Evolutionary conservation across 2,888 invertebrate genomes (phyloP).

Genomic region (Metopia argyrocephala): DNA sequence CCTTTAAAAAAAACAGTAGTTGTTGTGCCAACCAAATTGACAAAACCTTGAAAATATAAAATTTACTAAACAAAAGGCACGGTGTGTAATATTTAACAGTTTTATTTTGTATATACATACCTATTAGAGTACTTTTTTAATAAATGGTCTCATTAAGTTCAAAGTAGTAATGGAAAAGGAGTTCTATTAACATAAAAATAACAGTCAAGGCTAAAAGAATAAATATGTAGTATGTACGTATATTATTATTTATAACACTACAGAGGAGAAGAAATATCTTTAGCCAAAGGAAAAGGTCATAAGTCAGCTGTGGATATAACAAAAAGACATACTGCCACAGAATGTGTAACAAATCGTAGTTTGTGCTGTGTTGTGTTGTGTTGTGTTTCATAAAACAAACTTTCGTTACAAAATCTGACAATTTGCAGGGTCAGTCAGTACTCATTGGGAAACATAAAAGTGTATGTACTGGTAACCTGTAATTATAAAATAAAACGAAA

Average conservation of each 20-base stretch:
- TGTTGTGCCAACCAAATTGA: conserved; percentile 16
- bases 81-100: conserved; percentile 49
- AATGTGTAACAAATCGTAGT: conserved; percentile 53
- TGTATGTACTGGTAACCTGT: neutral
- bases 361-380: conserved; percentile 49
- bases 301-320: conserved; percentile 8
- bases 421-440: conserved; percentile 6
- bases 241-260: no score
- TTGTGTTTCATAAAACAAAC: conserved; percentile 36
- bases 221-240: no score
- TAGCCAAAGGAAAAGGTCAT: conserved; percentile 34
- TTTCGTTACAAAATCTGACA: conserved; percentile 35
- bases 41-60: conserved; percentile 31
- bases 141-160: no score
- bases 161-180: no score
- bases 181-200: no score
- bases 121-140: no score
- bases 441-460: neutral
- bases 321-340: neutral
- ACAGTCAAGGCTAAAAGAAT: neutral
- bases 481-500: neutral
- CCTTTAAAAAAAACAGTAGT: neutral
- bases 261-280: no score
- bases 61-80: neutral
- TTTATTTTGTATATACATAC: no score